Percentiles rank a stretch among this genome's conserved stretches.
phyloP scores from a whole-genome alignment of 2,113 vertebrate species.

The Danio rerio region DNA sequence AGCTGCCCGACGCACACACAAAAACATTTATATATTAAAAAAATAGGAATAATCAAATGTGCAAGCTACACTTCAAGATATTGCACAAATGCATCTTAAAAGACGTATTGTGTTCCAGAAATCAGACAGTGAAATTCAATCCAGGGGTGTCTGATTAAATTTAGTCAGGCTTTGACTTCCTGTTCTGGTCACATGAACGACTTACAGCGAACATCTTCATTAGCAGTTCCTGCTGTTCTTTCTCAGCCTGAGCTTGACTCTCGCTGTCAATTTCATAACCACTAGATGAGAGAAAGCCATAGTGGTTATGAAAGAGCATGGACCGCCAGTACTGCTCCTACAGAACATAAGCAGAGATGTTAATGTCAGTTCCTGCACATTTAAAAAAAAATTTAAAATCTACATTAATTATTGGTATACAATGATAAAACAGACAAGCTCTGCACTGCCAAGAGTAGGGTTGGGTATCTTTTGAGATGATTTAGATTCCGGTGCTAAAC shows the following conservation, averaged over 20 bases:
- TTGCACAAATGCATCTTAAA: background rate
- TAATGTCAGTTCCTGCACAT: background rate
- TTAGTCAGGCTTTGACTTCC: slow-evolving; percentile 3
- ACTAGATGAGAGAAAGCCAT: slow-evolving; percentile 85
- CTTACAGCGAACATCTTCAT: slow-evolving; percentile 99
- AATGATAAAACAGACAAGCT: background rate
- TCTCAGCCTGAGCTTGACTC: slow-evolving; percentile 78
- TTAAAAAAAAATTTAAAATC: too few relatives aligned
- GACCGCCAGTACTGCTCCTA: slow-evolving; percentile 97
- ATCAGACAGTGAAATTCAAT: slow-evolving; percentile 11
- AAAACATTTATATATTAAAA: background rate
- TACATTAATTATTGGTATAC: too few relatives aligned
- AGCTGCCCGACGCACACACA: slow-evolving; percentile 77
- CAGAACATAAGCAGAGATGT: slow-evolving; percentile 19
- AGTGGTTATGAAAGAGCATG: slow-evolving; percentile 84
- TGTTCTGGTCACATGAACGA: slow-evolving; percentile 40
- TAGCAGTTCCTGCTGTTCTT: slow-evolving; percentile 91
- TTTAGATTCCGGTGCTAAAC: too few relatives aligned
- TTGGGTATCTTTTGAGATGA: too few relatives aligned
- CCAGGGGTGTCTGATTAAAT: background rate
- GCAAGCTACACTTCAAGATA: background rate
- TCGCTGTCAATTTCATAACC: slow-evolving; percentile 87
- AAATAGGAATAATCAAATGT: background rate
- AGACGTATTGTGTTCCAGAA: background rate
- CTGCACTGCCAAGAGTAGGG: background rate